Conservation (phyloP, 2,113 vertebrate species). For the Brachyhypopomus gauderio region DNA sequence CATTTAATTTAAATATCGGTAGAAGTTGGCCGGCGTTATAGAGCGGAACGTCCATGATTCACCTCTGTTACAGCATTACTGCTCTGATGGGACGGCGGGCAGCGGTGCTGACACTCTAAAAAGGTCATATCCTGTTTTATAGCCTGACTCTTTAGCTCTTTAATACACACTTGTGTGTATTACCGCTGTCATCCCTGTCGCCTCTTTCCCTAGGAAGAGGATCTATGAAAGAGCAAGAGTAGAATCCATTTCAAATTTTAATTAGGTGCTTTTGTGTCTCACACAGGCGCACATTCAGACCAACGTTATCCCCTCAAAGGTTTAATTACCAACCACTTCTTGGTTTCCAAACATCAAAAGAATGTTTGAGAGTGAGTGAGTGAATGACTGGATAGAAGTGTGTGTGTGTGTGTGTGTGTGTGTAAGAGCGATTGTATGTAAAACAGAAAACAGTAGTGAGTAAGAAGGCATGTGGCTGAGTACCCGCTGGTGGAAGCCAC, state of each 20-base stretch:
- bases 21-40: neutral
- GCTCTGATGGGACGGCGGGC: conserved; percentile 21
- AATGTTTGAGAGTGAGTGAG: conserved; percentile 32
- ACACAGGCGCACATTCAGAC: conserved; percentile 71
- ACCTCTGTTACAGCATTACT: conserved; percentile 38
- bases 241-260: conserved; percentile 75
- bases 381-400: conserved; percentile 39
- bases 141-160: conserved; percentile 64
- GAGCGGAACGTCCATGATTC: conserved; percentile 35
- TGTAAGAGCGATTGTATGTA: conserved; percentile 23
- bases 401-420: conserved; percentile 18
- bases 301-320: conserved; percentile 73
- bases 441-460: conserved; percentile 44
- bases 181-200: conserved; percentile 62
- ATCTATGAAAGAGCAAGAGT: conserved; percentile 62
- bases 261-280: conserved; percentile 73
- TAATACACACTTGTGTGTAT: conserved; percentile 55
- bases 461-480: conserved; percentile 54
- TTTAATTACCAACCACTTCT: conserved; percentile 77
- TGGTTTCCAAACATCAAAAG: conserved; percentile 73
- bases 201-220: conserved; percentile 64
- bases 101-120: conserved; percentile 48
- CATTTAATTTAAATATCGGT: conserved; percentile 21
- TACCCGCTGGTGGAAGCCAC: conserved; percentile 18
- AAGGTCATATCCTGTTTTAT: conserved; percentile 58